Evolutionary conservation across 2,888 invertebrate species (phyloP), one percentile per base, ranked within the genome.

Genomic region (Thysanoteuthis rhombus): DNA sequence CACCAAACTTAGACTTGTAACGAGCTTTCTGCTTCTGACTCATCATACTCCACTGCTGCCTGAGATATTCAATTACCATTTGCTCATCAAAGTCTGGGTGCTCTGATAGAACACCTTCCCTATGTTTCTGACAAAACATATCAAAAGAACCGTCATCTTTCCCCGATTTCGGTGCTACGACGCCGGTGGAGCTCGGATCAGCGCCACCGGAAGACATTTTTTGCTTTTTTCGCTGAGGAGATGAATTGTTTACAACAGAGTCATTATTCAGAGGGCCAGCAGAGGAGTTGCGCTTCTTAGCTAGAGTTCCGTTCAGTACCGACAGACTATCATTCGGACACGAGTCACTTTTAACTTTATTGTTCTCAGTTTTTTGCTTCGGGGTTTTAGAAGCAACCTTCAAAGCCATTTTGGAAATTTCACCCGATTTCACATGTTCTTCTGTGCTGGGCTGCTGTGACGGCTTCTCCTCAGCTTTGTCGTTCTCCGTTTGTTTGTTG

Each of bases 31-130:
- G 96, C 92, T 96, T 95, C 36, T 95, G 95, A 75, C 95, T 95
- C 96, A 96, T 96, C 94, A 95, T 94, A 93, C 95, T 95, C 97
- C 97, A 97, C 94, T 96, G 96, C 93, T 96, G 95, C 92, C 95
- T 94, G 90, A 96, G 95, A 92, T 95, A 95, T 93, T 96, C 95
- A 38, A 95, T 94, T 19, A 97, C 94, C 93, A 95, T 95, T 1
- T 95, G 95, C 19, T 96, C 96, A 40, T 95, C 95, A 94, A 96
- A 96, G 19, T 96, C 96, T 16, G 97, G 96, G 94, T 97, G 96
- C 90, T 96, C 96, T 40, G 94, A 94, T n/a, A 95, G 94, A 36
- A 96, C 96, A 93, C 94, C 94, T 36, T 96, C 96, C 16, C 96
- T 94, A 94, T 96, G 95, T 93, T 96, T 96, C 93, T 96, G 95